These are phyloP conservation scores for Trichopria drosophilae DNA, from an alignment of 2,888 invertebrate species.

Conservation along the genomic window DNA sequence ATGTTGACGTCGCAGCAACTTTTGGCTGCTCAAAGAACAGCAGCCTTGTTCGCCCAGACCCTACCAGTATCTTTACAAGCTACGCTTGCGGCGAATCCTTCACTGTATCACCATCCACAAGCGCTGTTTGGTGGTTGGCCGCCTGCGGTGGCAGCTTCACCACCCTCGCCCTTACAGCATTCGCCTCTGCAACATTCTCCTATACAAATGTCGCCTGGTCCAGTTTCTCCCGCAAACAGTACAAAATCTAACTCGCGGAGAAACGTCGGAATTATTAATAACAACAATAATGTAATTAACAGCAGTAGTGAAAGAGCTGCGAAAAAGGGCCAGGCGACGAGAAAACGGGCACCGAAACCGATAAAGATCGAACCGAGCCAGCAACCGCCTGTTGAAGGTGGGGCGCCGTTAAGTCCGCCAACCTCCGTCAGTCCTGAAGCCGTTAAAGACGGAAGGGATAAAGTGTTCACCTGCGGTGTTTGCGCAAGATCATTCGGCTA, in stretches of 20 bases:
- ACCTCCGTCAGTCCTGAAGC: conserved; percentile 56
- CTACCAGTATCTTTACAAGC: conserved; percentile 62
- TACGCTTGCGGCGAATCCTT: conserved; percentile 63
- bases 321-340: conserved; percentile 58
- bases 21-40: conserved; percentile 59
- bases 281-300: conserved; percentile 59
- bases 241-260: conserved; percentile 56
- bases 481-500: conserved; percentile 90
- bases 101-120: conserved; percentile 68
- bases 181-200: conserved; percentile 63
- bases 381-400: no score
- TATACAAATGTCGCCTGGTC: conserved; percentile 48
- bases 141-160: conserved; percentile 61
- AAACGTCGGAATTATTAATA: no score
- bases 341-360: conserved; percentile 60
- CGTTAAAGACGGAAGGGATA: conserved; percentile 64
- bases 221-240: conserved; percentile 53
- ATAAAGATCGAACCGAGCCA: conserved; percentile 53
- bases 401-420: conserved; percentile 55
- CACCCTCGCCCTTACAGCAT: conserved; percentile 61
- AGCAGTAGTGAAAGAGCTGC: conserved; percentile 57
- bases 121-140: conserved; percentile 63
- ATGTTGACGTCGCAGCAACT: conserved; percentile 62
- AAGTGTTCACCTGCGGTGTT: conserved; percentile 85
- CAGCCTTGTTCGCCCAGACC: conserved; percentile 60